Percentiles rank a stretch among this genome's conserved stretches.
Conservation (phyloP, 2,888 invertebrate genomes). For the Peribatodes rhomboidaria region DNA sequence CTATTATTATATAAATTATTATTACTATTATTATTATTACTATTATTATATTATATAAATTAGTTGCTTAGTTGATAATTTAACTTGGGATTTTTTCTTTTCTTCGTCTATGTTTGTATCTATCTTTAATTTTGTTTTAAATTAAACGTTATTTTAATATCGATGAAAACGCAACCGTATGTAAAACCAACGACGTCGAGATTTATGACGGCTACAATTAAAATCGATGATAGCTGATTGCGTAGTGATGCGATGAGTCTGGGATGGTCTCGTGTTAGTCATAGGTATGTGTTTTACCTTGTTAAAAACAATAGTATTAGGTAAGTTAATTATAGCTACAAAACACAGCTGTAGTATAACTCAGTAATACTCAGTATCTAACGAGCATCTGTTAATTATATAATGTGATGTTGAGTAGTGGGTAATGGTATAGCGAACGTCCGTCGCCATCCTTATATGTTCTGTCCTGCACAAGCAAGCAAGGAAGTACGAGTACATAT, state of each 20-base stretch:
- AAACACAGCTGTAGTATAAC: background rate
- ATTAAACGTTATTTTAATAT: background rate
- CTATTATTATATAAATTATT: too few species aligned
- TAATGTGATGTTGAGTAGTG: background rate
- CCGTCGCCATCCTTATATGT: slow-evolving; percentile 39
- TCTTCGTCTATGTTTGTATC: too few species aligned
- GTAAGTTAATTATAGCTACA: background rate
- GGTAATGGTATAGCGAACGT: slow-evolving; percentile 14
- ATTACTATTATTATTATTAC: too few species aligned
- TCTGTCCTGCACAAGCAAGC: slow-evolving; percentile 40
- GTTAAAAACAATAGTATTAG: background rate
- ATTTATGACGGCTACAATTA: slow-evolving; percentile 17
- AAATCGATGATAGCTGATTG: slow-evolving; percentile 22
- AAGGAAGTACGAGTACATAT: slow-evolving; percentile 35
- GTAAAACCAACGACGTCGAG: slow-evolving; percentile 6
- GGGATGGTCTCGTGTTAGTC: background rate
- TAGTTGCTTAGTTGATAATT: too few species aligned
- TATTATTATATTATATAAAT: too few species aligned
- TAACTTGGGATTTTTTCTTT: too few species aligned
- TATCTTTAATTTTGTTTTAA: too few species aligned
- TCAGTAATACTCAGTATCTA: background rate
- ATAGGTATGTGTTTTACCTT: too few species aligned
- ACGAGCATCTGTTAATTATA: slow-evolving; percentile 25
- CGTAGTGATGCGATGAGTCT: background rate
- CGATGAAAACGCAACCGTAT: slow-evolving; percentile 1